Percentiles rank a stretch among this genome's conserved stretches.
These are phyloP conservation scores for Pelecanoides urinatrix DNA, from an alignment of 2,113 vertebrate genomes.

Conservation along the genomic window DNA sequence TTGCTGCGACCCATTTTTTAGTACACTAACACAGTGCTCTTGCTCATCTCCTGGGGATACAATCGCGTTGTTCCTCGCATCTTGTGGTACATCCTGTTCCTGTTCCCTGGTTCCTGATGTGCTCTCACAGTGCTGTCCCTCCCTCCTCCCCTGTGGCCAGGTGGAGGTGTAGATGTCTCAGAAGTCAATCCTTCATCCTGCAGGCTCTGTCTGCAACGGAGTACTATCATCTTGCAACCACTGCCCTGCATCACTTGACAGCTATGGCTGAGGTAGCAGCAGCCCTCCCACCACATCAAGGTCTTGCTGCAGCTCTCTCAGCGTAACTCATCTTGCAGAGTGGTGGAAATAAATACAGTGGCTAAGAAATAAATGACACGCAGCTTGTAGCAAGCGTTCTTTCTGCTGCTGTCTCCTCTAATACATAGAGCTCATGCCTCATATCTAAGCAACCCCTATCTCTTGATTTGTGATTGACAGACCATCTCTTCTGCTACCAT, in stretches of 20 bases:
- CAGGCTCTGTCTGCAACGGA: neutral
- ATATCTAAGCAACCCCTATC: neutral
- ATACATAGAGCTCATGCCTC: neutral
- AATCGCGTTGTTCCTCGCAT: fast-evolving
- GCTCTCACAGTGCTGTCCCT: neutral
- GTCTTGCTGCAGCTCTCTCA: neutral
- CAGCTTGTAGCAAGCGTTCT: neutral
- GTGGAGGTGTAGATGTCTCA: neutral
- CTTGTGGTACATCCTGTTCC: neutral
- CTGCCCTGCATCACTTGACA: neutral
- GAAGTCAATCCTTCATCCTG: neutral
- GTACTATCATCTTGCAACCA: neutral
- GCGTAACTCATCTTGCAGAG: neutral
- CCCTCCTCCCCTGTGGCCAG: neutral
- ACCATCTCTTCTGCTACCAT: neutral
- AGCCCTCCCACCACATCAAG: neutral
- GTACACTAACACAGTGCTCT: neutral
- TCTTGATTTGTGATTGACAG: neutral
- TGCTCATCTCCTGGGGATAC: neutral
- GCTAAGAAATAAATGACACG: neutral
- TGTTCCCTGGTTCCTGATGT: neutral
- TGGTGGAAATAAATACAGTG: neutral
- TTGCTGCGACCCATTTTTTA: fast-evolving
- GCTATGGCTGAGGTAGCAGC: neutral
- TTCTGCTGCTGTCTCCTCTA: neutral